Evolutionary conservation across 2,113 vertebrate species (phyloP).

Genomic region (Ptilonorhynchus violaceus): DNA sequence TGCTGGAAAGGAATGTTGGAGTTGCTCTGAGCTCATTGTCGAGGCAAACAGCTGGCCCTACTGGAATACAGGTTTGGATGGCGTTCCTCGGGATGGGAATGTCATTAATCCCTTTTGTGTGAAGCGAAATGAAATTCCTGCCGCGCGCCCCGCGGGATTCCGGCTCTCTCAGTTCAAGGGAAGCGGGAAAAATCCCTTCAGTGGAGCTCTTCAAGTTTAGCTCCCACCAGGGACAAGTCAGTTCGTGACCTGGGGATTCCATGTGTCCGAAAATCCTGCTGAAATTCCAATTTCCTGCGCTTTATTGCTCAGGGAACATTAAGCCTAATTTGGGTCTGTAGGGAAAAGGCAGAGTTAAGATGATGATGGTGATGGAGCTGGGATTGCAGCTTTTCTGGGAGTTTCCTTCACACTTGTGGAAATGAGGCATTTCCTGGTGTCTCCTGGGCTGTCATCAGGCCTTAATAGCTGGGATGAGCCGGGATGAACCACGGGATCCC

Average conservation of each 20-base stretch:
- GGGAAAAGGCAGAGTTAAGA: background rate
- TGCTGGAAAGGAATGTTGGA: background rate
- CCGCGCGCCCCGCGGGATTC: background rate
- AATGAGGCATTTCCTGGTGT: background rate
- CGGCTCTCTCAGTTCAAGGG: background rate
- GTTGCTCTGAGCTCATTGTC: background rate
- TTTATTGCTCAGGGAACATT: background rate
- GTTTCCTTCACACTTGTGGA: background rate
- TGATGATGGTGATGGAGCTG: background rate
- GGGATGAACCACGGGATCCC: background rate
- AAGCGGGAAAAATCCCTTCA: background rate
- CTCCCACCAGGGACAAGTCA: background rate
- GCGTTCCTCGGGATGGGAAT: background rate
- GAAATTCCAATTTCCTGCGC: background rate
- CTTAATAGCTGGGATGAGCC: background rate
- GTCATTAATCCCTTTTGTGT: background rate
- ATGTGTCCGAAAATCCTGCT: background rate
- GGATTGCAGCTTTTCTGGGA: background rate
- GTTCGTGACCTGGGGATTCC: background rate
- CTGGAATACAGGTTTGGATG: background rate
- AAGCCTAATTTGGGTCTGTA: background rate
- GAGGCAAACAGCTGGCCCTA: background rate
- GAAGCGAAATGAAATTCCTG: background rate
- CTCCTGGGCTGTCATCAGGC: background rate
- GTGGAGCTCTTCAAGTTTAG: background rate